Conservation (phyloP, 64 coral and sea anemone species). For the Astreopora myriophthalma region DNA sequence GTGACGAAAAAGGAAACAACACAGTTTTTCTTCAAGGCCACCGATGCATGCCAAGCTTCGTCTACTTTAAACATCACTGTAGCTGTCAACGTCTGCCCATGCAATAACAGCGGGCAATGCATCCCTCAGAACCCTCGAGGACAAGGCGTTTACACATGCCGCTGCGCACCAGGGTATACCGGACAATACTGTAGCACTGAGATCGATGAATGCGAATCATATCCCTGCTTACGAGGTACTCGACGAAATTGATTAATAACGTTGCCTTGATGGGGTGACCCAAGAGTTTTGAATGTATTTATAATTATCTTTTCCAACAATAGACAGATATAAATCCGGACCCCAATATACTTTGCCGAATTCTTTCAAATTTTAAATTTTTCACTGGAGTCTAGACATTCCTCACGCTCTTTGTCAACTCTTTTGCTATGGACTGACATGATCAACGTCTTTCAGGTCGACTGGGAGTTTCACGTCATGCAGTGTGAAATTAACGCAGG, state of each 20-base stretch:
- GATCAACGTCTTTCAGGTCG: no score
- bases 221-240: conserved; percentile 25
- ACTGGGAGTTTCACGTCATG: neutral
- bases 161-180: conserved; percentile 10
- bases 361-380: neutral
- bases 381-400: no score
- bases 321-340: no score
- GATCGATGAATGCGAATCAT: conserved; percentile 21
- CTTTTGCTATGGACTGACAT: no score
- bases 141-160: conserved; percentile 14
- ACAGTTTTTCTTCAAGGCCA: conserved; percentile 41
- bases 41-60: conserved; percentile 41
- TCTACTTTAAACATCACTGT: conserved; percentile 14
- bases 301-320: no score
- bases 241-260: neutral
- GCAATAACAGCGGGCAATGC: conserved; percentile 36
- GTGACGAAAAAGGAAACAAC: conserved; percentile 46
- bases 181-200: conserved; percentile 34
- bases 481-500: neutral
- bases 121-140: neutral
- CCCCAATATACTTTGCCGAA: no score
- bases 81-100: conserved; percentile 4
- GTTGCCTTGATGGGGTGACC: no score
- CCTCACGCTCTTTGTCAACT: neutral
- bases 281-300: no score